Conservation (phyloP, 23 tunicate species). For the Halocynthia aurantium region DNA sequence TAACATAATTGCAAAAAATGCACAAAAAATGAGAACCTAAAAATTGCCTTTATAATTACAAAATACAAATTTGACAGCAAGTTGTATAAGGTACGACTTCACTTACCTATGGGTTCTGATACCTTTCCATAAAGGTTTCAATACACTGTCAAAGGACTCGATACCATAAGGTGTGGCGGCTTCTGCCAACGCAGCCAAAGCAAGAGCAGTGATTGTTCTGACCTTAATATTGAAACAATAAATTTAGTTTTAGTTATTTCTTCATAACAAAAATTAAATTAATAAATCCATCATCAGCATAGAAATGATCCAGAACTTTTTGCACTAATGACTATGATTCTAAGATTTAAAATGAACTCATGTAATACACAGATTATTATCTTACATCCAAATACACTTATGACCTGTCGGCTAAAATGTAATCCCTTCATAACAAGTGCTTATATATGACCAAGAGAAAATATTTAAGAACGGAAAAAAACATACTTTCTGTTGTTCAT, state of each 20-base stretch:
- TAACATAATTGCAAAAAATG: neutral
- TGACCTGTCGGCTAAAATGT: too few relatives aligned
- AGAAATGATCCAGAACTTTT: too few relatives aligned
- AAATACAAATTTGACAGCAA: too few relatives aligned
- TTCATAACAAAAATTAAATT: neutral
- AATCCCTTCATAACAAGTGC: too few relatives aligned
- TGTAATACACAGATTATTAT: too few relatives aligned
- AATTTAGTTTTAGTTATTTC: neutral
- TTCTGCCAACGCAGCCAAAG: conserved; percentile 98
- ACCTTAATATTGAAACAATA: conserved; percentile 25
- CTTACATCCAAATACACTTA: too few relatives aligned
- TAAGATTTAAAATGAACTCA: too few relatives aligned
- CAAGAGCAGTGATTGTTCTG: conserved; percentile 97
- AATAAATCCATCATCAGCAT: too few relatives aligned
- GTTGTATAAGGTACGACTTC: neutral
- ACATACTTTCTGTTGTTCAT: conserved; percentile 93
- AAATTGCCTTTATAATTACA: neutral
- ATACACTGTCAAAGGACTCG: conserved; percentile 92
- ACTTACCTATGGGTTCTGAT: conserved; percentile 92
- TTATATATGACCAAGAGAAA: too few relatives aligned
- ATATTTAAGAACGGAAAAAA: neutral
- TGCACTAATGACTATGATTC: too few relatives aligned
- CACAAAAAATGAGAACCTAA: neutral
- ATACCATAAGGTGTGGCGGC: conserved; percentile 99
- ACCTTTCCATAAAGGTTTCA: conserved; percentile 99